phyloP scores from a whole-genome alignment of 2,888 invertebrate species.

The Agrotis puta region DNA sequence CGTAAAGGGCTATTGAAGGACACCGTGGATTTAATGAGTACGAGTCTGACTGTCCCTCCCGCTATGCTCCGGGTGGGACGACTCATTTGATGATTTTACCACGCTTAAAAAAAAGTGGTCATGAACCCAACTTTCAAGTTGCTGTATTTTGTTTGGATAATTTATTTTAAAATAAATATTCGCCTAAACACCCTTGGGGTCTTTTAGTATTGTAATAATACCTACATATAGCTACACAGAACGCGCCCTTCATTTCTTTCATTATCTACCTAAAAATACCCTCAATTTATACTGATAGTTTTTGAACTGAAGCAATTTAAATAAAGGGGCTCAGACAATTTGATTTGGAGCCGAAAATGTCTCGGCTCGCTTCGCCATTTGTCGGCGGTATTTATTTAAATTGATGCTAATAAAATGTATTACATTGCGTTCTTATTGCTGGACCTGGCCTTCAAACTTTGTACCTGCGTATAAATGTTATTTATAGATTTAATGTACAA shows the following conservation, averaged over 20 bases:
- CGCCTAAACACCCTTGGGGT: not conserved
- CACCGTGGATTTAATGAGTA: no score
- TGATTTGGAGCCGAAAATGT: conserved; percentile 58
- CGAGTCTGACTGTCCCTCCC: no score
- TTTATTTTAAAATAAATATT: not conserved
- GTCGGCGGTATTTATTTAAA: conserved; percentile 66
- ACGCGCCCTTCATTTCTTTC: not conserved
- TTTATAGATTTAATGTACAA: conserved; percentile 11
- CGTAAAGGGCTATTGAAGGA: no score
- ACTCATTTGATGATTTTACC: no score
- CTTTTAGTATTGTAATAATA: not conserved
- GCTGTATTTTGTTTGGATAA: not conserved
- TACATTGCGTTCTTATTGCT: conserved; percentile 61
- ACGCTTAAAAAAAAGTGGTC: not conserved
- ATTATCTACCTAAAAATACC: conserved; percentile 21
- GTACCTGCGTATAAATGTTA: conserved; percentile 30
- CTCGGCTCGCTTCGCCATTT: conserved; percentile 48
- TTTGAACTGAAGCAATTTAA: conserved; percentile 49
- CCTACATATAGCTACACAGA: not conserved
- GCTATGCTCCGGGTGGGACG: no score
- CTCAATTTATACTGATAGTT: conserved; percentile 55
- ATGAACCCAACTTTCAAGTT: not conserved
- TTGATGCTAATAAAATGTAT: conserved; percentile 67
- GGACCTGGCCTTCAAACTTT: conserved; percentile 8
- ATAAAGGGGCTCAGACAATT: conserved; percentile 52